These are phyloP conservation scores for Pemphredon lugubris DNA, from an alignment of 2,888 invertebrate species.

Conservation along the genomic window DNA sequence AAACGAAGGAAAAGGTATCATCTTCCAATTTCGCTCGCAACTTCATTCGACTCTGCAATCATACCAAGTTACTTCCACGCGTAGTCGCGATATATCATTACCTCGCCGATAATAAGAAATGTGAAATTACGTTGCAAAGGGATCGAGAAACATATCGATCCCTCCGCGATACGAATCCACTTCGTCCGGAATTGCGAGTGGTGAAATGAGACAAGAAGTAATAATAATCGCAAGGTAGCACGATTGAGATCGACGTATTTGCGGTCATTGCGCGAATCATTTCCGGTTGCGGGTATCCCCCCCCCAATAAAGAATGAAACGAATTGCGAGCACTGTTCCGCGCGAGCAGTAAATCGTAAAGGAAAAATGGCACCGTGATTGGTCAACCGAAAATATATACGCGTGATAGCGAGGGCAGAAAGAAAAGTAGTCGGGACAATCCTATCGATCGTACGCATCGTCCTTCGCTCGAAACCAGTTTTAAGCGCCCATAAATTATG, in stretches of 20 bases:
- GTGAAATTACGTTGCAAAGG: slow-evolving; percentile 26
- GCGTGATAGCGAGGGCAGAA: no score
- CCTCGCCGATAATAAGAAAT: slow-evolving; percentile 38
- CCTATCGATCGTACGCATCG: no score
- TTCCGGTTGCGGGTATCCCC: background rate
- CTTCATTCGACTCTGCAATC: no score
- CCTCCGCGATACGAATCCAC: slow-evolving; percentile 17
- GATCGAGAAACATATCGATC: slow-evolving; percentile 30
- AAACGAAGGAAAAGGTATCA: no score
- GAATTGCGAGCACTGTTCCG: background rate
- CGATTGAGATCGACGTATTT: slow-evolving; percentile 28
- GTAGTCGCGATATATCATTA: no score
- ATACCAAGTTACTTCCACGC: no score
- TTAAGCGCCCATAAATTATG: background rate
- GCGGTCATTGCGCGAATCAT: slow-evolving; percentile 30
- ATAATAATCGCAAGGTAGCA: background rate
- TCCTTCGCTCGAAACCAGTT: background rate
- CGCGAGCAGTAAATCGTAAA: no score
- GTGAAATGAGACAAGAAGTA: background rate
- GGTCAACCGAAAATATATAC: no score
- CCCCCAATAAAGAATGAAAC: background rate
- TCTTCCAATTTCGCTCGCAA: no score
- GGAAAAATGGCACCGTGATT: no score
- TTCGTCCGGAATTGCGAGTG: slow-evolving; percentile 26
- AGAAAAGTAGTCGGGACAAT: background rate